Evolutionary conservation across 2,888 invertebrate genomes (phyloP), one percentile per base, ranked within the genome.

Genomic region (Furcula furcula): DNA sequence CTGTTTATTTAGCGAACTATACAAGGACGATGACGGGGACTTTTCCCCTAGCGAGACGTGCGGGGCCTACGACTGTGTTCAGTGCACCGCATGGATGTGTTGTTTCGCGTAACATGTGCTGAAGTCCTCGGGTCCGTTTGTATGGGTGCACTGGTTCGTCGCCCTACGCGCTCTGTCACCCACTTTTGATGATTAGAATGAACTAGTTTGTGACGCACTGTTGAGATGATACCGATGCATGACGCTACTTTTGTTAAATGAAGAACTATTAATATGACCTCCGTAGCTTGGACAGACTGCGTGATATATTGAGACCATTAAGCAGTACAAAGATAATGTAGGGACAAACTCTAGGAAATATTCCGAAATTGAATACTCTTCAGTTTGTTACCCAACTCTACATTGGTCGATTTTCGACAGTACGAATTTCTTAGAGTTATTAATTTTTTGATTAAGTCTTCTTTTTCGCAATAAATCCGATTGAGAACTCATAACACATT

Each of bases 61-160:
- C 40, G 38, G 40, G 50, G 48, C 56, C 51, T 57, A 55, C 49
- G 31, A 47, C 50, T 65, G 75, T 77, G 80, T 70, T 67, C 54
- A 73, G 75, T 83, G 83, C 62, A 49, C 60, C 44, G 53, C 55
- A 61, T 68, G 66, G 63, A 68, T 73, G 84, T 82, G 80, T 65
- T 59, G 53, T 57, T 63, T 51, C 44, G 61, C 51, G 51, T 57
- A 65, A 64, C 59, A 64, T 77, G 77, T 79, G 76, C 60, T 64
- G 55, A 67, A 71, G 58, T 59, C 62, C 59, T 46, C 46, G 55
- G 55, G 69, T 67, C 46, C 54, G 63, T 76, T 80, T 79, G 36
- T 80, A 81, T 76, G 83, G 80, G 76, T 83, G 83, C 83, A 76
- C 59, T 65, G 66, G 77, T 71, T 74, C 68, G 65, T 65, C 66